Evolutionary conservation across 2,888 invertebrate genomes (phyloP), one percentile per base, ranked within the genome.

Genomic region (Odontocolon sp.): DNA sequence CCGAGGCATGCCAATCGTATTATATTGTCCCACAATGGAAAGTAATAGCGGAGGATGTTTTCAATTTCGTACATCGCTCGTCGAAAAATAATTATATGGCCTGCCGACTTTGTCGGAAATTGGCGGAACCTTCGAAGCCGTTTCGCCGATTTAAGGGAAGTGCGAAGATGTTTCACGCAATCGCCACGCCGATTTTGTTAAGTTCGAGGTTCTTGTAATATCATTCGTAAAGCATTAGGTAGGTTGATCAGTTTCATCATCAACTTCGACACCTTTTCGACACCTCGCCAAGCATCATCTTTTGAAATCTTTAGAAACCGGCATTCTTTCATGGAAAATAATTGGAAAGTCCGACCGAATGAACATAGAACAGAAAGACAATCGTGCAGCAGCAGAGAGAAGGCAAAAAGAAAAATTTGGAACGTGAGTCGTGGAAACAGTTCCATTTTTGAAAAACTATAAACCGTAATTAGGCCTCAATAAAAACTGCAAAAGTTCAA

Each of bases 81-180:
- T 28, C 8, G 69, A 74, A 72, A 75, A 70, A 78, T 71, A 79
- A 78, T 79, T 75, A 74, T 68, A 63, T 6, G 11, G 18, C 18
- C 45, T 21, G 77, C 78, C 72, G 56, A 77, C 71, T 67, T 64
- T 59, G 69, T 63, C 18, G 0, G 42, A 67, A 76, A 67, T 76
- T 18, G 61, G 70, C 66, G 75, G 56, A 45, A 66, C 76, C 54
- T 33, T 23, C 54, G 50, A 28, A 68, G 50, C 57, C 64, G 75
- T 57, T 76, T 28, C 68, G 72, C 75, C 76, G 45, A 75, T 75
- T 74, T 72, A 33, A 40, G 52, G 73, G 56, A 86, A 84, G 87
- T 85, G 85, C 83, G 83, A 88, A 87, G 84, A 87, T 85, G 82
- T 88, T 87, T 87, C 86, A 88, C 86, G 85, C 84, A 84, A 85